Evolutionary conservation across 2,113 vertebrate species (phyloP).

Genomic region (Cryptoleucopteryx plumbea): DNA sequence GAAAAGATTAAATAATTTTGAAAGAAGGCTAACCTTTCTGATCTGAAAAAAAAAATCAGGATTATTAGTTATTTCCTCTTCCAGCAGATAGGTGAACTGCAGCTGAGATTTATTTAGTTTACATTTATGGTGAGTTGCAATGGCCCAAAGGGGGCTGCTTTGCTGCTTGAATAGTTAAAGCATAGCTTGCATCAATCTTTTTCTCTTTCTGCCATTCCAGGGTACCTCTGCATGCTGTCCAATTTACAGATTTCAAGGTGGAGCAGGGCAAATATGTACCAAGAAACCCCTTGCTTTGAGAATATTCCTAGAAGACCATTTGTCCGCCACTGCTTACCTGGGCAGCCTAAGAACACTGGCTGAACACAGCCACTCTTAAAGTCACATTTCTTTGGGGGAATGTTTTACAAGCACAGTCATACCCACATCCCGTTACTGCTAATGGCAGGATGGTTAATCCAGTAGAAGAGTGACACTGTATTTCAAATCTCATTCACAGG

Average conservation of each 20-base stretch:
- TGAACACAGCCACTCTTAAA: background rate
- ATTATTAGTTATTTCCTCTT: background rate
- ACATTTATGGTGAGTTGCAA: background rate
- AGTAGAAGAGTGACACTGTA: background rate
- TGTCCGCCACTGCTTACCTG: background rate
- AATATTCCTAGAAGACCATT: background rate
- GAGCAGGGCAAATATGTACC: background rate
- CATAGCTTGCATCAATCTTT: background rate
- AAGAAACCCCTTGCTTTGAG: background rate
- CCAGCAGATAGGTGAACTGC: background rate
- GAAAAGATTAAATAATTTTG: slow-evolving; percentile 11
- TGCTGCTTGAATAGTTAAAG: background rate
- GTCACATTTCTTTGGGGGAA: background rate
- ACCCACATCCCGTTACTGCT: background rate
- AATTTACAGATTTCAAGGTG: background rate
- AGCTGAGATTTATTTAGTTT: background rate
- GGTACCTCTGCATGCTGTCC: background rate
- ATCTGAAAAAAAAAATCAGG: background rate
- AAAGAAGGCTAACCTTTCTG: background rate
- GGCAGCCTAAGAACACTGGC: background rate
- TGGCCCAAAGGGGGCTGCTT: background rate
- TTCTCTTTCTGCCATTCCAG: background rate
- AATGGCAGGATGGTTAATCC: background rate
- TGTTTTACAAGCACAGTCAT: background rate
- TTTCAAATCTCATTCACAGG: background rate